These are phyloP conservation scores for Aplysina aerophoba DNA, from an alignment of 37 sponge, comb jelly and placozoan genomes.

Conservation along the genomic window DNA sequence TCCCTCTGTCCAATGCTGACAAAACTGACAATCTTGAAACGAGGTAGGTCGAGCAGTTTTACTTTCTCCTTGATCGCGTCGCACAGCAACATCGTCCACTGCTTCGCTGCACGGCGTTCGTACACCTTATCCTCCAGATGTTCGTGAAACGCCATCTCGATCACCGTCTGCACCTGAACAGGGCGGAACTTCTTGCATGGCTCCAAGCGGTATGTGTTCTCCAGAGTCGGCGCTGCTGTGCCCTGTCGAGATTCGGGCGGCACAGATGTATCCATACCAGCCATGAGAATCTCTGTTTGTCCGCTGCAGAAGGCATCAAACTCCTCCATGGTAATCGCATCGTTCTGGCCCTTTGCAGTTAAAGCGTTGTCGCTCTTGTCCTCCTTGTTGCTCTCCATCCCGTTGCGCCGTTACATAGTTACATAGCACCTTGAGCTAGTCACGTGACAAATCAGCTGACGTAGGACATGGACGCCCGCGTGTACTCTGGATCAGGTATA, in stretches of 20 bases:
- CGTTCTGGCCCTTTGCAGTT: neutral
- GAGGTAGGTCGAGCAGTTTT: constrained; percentile 46
- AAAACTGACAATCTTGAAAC: constrained; percentile 63
- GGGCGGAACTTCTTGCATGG: constrained; percentile 47
- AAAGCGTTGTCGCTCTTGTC: neutral
- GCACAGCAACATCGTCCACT: constrained; percentile 34
- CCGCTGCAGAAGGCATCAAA: constrained; percentile 9
- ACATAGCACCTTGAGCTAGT: too few species aligned
- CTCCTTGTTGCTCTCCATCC: neutral
- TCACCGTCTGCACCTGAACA: constrained; percentile 36
- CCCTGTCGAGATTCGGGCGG: neutral
- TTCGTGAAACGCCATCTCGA: constrained; percentile 29
- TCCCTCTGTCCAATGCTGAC: constrained; percentile 51
- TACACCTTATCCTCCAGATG: constrained; percentile 38
- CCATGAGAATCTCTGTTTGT: neutral
- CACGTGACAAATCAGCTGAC: too few species aligned
- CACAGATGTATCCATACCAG: neutral
- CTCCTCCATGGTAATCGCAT: neutral
- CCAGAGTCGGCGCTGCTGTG: neutral
- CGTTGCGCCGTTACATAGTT: neutral
- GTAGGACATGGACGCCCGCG: too few species aligned
- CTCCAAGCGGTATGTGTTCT: constrained; percentile 63
- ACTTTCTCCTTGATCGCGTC: constrained; percentile 60
- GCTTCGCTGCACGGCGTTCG: constrained; percentile 3
- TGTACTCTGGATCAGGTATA: neutral